Conservation (phyloP, 2,113 vertebrate genomes). For the Myiozetetes cayanensis region DNA sequence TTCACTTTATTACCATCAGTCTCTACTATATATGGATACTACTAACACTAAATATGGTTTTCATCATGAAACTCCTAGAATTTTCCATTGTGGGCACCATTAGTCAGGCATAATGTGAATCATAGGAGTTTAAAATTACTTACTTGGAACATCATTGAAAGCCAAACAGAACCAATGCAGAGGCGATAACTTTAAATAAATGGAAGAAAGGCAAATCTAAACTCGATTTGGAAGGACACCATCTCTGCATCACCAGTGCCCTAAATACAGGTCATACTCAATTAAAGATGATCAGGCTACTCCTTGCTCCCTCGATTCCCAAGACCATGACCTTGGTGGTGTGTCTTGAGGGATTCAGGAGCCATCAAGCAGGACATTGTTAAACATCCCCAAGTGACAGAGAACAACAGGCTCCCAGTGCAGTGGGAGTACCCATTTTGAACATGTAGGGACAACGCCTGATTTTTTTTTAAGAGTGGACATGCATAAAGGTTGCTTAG, state of each 20-base stretch:
- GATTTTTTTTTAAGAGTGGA: not conserved
- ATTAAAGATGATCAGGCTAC: not conserved
- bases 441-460: not conserved
- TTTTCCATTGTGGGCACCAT: constrained; percentile 44
- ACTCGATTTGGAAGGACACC: not conserved
- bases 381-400: not conserved
- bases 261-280: not conserved
- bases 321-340: not conserved
- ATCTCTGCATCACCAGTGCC: not conserved
- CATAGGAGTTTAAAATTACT: constrained; percentile 53
- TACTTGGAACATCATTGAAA: constrained; percentile 17
- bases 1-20: not conserved
- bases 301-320: not conserved
- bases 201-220: not conserved
- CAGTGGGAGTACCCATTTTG: not conserved
- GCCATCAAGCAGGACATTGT: not conserved
- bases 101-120: constrained; percentile 54
- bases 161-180: not conserved
- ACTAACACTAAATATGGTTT: constrained; percentile 38
- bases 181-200: not conserved
- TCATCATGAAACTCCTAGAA: not conserved
- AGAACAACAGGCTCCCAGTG: not conserved
- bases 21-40: not conserved
- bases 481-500: not conserved
- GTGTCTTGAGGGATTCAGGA: not conserved